phyloP scores from a whole-genome alignment of 2,113 vertebrate species.

The Triplophysa tibetana region DNA sequence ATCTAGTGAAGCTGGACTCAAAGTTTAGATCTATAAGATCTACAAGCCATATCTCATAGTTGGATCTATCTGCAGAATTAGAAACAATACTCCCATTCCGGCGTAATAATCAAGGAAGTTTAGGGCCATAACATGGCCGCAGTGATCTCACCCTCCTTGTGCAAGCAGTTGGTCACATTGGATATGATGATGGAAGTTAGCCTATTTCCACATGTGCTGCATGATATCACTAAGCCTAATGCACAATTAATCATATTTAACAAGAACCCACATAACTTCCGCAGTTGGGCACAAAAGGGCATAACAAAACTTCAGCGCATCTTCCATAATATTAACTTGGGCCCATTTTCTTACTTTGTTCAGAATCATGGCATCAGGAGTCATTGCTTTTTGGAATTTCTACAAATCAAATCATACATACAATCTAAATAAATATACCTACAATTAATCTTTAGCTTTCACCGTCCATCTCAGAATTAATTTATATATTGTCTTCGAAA shows the following conservation, averaged over 20 bases:
- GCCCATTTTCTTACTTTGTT: neutral
- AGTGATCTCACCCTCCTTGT: too few relatives aligned
- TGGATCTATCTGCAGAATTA: too few relatives aligned
- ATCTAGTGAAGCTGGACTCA: too few relatives aligned
- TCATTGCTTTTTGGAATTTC: neutral
- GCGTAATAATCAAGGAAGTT: too few relatives aligned
- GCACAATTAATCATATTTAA: neutral
- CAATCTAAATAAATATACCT: neutral
- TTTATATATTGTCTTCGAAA: neutral
- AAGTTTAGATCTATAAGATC: too few relatives aligned
- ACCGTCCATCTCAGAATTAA: neutral
- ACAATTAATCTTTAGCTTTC: neutral
- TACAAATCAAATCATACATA: constrained; percentile 11
- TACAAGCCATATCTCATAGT: too few relatives aligned
- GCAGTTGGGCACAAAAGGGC: neutral
- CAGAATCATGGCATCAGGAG: neutral
- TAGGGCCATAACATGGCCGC: too few relatives aligned
- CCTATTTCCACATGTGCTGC: too few relatives aligned
- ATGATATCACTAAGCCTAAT: too few relatives aligned
- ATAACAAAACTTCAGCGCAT: constrained; percentile 1
- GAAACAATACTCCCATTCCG: too few relatives aligned
- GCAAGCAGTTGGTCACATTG: too few relatives aligned
- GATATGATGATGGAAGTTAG: too few relatives aligned
- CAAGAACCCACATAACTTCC: neutral
- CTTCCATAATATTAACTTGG: neutral